A percentile compares a stretch with the other conserved stretches of the same genome.
phyloP scores from a whole-genome alignment of 2,113 vertebrate species.

The Erythrolamprus reginae region DNA sequence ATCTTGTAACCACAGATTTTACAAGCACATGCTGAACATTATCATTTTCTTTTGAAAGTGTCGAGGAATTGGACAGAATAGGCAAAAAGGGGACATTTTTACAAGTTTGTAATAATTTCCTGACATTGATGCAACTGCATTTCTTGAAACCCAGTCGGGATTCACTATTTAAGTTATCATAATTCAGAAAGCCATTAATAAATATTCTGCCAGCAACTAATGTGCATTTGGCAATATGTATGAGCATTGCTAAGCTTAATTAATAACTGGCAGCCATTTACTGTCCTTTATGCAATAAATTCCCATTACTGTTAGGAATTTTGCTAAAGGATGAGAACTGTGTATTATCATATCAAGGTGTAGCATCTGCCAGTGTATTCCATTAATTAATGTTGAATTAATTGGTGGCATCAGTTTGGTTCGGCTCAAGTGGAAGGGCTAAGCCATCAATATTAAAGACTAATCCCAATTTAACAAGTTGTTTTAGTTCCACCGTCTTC shows the following conservation, averaged over 20 bases:
- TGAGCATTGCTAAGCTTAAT: conserved; percentile 32
- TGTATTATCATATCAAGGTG: not conserved
- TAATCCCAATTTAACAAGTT: conserved; percentile 5
- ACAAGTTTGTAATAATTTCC: conserved; percentile 53
- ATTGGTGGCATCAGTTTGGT: conserved; percentile 39
- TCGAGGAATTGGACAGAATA: conserved; percentile 73
- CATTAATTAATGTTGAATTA: not conserved
- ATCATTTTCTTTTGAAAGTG: conserved; percentile 55
- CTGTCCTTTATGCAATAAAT: conserved; percentile 34
- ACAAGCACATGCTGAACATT: conserved; percentile 67
- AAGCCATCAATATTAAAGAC: not conserved
- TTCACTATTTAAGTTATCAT: conserved; percentile 56
- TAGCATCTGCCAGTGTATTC: conserved; percentile 22
- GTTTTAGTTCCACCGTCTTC: not conserved
- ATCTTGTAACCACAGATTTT: conserved; percentile 68
- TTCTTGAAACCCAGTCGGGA: conserved; percentile 56
- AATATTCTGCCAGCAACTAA: conserved; percentile 55
- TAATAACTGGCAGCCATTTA: conserved; percentile 20
- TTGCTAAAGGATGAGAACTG: not conserved
- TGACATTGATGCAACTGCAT: conserved; percentile 57
- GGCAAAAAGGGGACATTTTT: conserved; percentile 51
- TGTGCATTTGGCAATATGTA: conserved; percentile 43
- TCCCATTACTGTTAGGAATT: fast-evolving
- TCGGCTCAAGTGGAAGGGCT: conserved; percentile 11
- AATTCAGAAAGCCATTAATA: conserved; percentile 53